Evolutionary conservation across 2,113 vertebrate species (phyloP).

Genomic region (Rattus rattus): DNA sequence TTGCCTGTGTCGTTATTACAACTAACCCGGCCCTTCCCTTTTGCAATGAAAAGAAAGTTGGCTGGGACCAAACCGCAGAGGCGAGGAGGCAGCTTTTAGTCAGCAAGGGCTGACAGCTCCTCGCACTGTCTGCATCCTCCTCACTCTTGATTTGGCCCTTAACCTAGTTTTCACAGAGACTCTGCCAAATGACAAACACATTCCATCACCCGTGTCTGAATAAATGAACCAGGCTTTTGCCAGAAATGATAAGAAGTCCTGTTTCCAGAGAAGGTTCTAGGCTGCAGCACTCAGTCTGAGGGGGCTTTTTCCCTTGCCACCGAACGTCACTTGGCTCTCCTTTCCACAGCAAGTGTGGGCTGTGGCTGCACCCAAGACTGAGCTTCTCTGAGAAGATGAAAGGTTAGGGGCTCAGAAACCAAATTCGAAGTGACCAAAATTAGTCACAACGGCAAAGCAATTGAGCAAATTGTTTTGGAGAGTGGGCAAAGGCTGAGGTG

Average conservation of each 20-base stretch:
- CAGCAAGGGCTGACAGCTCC: constrained; percentile 46
- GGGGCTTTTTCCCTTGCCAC: not conserved
- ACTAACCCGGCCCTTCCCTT: not conserved
- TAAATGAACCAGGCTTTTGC: constrained; percentile 53
- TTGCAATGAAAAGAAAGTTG: not conserved
- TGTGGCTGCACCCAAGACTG: not conserved
- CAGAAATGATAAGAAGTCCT: constrained; percentile 51
- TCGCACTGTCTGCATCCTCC: constrained; percentile 44
- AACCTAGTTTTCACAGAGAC: constrained; percentile 59
- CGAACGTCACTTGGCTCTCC: not conserved
- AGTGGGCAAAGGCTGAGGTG: not conserved
- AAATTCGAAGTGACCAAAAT: constrained; percentile 57
- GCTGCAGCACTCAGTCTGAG: not conserved
- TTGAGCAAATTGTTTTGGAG: constrained; percentile 61
- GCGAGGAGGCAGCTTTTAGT: constrained; percentile 22
- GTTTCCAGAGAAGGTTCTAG: constrained; percentile 24
- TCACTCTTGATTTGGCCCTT: constrained; percentile 54
- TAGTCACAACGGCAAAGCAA: constrained; percentile 29
- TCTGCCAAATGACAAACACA: constrained; percentile 47
- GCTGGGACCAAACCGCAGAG: not conserved
- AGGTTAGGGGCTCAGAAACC: constrained; percentile 42
- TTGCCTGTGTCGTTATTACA: not conserved
- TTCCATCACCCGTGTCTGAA: constrained; percentile 51
- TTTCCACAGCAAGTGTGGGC: not conserved
- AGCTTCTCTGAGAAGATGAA: constrained; percentile 60